Percentiles rank a stretch among this genome's conserved stretches.
phyloP scores from a whole-genome alignment of 2,797 vertebrate species.

The Peromyscus attwateri region DNA sequence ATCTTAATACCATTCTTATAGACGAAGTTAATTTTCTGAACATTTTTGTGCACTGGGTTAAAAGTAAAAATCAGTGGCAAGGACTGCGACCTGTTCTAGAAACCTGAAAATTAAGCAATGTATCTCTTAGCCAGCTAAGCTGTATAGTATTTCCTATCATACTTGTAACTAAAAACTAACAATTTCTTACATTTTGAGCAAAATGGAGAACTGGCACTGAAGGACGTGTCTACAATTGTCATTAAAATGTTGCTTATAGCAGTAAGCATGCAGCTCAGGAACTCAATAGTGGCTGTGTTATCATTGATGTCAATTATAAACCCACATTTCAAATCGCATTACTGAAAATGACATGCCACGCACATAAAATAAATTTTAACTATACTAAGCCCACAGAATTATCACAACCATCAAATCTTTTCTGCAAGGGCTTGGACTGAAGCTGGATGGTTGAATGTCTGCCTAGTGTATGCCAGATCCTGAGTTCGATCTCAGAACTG shows the following conservation, averaged over 20 bases:
- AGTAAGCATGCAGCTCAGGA: background rate
- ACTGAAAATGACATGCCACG: background rate
- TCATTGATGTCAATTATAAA: background rate
- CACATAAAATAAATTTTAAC: background rate
- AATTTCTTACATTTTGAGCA: background rate
- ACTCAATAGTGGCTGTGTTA: background rate
- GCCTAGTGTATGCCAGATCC: background rate
- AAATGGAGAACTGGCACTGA: background rate
- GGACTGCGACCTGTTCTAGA: constrained; percentile 34
- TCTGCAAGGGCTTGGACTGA: background rate
- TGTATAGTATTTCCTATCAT: background rate
- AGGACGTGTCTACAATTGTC: background rate
- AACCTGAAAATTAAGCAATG: constrained; percentile 58
- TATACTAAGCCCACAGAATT: background rate
- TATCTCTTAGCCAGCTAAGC: constrained; percentile 21
- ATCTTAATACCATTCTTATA: constrained; percentile 41
- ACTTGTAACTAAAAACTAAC: background rate
- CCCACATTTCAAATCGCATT: background rate
- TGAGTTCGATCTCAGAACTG: background rate
- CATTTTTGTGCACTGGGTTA: constrained; percentile 44
- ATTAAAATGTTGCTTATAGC: background rate
- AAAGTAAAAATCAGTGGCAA: constrained; percentile 65
- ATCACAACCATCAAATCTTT: background rate
- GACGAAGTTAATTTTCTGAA: background rate
- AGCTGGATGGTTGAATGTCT: background rate